Conservation (phyloP, 1,140 invertebrate genomes). For the Drosophila watanabei region DNA sequence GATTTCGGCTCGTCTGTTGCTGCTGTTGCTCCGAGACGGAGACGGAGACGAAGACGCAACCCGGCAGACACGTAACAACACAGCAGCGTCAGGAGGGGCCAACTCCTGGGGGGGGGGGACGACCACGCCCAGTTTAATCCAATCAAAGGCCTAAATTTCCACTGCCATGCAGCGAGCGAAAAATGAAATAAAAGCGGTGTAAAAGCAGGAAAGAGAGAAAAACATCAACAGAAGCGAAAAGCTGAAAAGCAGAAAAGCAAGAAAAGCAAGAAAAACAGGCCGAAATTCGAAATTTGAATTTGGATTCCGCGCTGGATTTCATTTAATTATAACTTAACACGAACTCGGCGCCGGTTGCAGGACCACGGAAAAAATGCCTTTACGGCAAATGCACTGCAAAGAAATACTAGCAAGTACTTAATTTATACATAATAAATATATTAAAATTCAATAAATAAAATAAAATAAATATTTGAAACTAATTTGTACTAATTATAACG, state of each 20-base stretch:
- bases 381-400: slow-evolving; percentile 2
- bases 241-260: not conserved
- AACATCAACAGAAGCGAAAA: not conserved
- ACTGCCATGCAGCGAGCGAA: not conserved
- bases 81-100: not conserved
- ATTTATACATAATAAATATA: not conserved
- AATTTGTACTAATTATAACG: too few species aligned
- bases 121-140: slow-evolving; percentile 67
- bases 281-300: slow-evolving; percentile 49
- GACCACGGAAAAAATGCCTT: slow-evolving; percentile 50
- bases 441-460: not conserved
- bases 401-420: slow-evolving; percentile 1
- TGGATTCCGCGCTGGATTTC: slow-evolving; percentile 65
- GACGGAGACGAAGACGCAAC: not conserved
- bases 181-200: not conserved
- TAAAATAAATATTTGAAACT: too few species aligned
- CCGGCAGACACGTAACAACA: slow-evolving; percentile 29
- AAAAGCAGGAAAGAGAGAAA: not conserved
- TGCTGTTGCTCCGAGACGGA: slow-evolving; percentile 12
- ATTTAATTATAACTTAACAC: slow-evolving; percentile 82
- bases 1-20: slow-evolving; percentile 37
- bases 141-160: slow-evolving; percentile 51
- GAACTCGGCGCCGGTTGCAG: slow-evolving; percentile 65
- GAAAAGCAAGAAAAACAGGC: slow-evolving; percentile 4
- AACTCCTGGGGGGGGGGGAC: slow-evolving; percentile 1